Evolutionary conservation across 2,888 invertebrate genomes (phyloP), one percentile per base, ranked within the genome.

Genomic region (Papilio gigon): DNA sequence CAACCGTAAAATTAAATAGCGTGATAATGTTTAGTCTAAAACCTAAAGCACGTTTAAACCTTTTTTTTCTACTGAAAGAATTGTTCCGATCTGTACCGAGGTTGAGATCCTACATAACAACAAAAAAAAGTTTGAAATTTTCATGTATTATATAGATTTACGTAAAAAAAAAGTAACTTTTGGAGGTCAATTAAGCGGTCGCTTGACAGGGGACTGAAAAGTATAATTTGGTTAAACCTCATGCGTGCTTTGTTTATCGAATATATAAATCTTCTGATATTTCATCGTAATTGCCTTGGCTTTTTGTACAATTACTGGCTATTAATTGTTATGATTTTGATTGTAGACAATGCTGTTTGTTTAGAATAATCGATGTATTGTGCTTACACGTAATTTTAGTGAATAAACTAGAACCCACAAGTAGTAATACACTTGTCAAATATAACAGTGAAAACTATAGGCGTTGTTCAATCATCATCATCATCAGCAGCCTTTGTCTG

Each of bases 171-270:
- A 25, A 53, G 17, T 64, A 17, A 25, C 56, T 56, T 65, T 65
- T 56, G n/a, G 30, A 20, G 58, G 58, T 65, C 59, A 65, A 25
- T 33, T 58, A 35, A 30, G 25, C 22, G 59, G 44, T 33, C n/a
- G 42, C 44, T 25, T 59, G 59, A 65, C 65, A 59, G 20, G 44
- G 58, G 35, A 42, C 33, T 59, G 33, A 40, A 37, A 59, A 60
- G 20, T 66, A 64, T 50, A 53, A 50, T 64, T 50, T 47, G 22
- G 63, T 40, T 63, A 14, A 64, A 50, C n/a, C 50, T 22, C 50
- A 50, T 56, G 27, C 53, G 53, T 56, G 53, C n/a, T 27, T n/a
- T n/a, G 53, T 56, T 30, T 56, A 56, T 56, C 53, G 9, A 30
- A 56, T 30, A 30, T 53, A 56, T 30, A 56, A 56, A 56, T 56